Evolutionary conservation across 2,797 vertebrate species (phyloP), one percentile per base, ranked within the genome.

Genomic region (Hipposideros larvatus): DNA sequence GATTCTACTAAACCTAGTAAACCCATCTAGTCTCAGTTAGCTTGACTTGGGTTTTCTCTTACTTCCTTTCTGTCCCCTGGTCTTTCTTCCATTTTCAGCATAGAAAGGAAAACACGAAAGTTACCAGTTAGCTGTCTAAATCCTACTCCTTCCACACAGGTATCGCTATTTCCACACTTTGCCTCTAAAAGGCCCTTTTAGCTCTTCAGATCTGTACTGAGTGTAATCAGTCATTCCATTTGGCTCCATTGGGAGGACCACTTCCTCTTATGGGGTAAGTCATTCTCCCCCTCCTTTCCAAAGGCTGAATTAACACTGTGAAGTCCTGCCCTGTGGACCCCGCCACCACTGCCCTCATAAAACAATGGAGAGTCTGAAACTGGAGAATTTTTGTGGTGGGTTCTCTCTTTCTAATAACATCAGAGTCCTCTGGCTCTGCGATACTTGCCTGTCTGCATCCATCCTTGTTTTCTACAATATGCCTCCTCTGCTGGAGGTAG

Each of bases 71-170:
- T 74, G 63, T 51, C 26, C 63, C 22, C 46, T 74, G 46, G 37
- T 77, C 48, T 57, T 55, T 82, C 22, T 65, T 88, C 87, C n/a
- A 53, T 46, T 82, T 88, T 83, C 26, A 48, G 26, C 55, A 57
- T 28, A 91, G 24, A 63, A 75, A 73, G 51, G 34, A 87, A 85
- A 80, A 92, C 28, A n/a, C 28, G 65, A 83, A 91, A 90, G 68
- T 43, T 24, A 74, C 41, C 46, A 63, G 4, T 59, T 65, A 70
- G 7, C 55, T 85, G 11, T 37, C 53, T 68, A 82, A 75, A 68
- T 55, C 31, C 22, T 7, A 63, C 34, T 59, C 18, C 71, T 82
- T 70, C 46, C 63, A 86, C 9, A 34, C 6, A 41, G 26, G 19
- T 55, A 51, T 48, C 22, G 34, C 48, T 66, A 15, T 82, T 80